Percentiles rank a stretch among this genome's conserved stretches.
These are phyloP conservation scores for Mormyrops boulengeri DNA, from an alignment of 2,797 vertebrate species.

Conservation along the genomic window DNA sequence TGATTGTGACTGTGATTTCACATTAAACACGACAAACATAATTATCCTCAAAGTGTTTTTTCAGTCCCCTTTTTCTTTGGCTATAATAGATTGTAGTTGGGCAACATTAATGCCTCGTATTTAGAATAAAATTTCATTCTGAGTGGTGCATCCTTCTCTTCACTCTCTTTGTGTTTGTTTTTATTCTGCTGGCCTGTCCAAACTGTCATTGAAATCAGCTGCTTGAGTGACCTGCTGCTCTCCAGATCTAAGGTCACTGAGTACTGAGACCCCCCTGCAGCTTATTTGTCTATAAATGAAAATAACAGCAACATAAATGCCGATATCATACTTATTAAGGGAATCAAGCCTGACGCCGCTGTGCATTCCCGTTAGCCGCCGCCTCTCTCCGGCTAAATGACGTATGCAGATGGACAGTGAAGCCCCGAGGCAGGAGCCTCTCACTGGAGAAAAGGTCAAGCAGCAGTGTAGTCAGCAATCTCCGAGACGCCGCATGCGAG, in stretches of 20 bases:
- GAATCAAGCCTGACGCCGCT: background rate
- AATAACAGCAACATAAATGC: background rate
- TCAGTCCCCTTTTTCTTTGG: background rate
- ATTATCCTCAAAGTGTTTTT: background rate
- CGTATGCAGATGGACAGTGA: background rate
- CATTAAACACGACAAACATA: background rate
- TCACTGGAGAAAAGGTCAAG: conserved; percentile 41
- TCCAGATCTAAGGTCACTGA: background rate
- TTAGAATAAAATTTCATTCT: conserved; percentile 8
- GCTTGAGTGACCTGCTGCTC: conserved; percentile 1
- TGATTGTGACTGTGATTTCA: background rate
- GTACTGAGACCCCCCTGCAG: background rate
- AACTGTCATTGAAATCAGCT: background rate
- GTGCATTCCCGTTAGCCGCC: background rate
- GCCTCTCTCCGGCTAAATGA: background rate
- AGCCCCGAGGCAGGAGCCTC: background rate
- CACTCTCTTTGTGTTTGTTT: background rate
- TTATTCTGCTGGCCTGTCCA: background rate
- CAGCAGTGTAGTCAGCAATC: conserved; percentile 34
- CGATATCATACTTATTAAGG: background rate
- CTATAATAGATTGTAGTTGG: conserved; percentile 2
- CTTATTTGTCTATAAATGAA: background rate
- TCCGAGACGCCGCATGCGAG: conserved; percentile 33
- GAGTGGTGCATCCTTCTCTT: background rate
- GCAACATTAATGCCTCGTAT: background rate